Conservation (phyloP, 2,888 invertebrate genomes). For the Ctena decussata region DNA sequence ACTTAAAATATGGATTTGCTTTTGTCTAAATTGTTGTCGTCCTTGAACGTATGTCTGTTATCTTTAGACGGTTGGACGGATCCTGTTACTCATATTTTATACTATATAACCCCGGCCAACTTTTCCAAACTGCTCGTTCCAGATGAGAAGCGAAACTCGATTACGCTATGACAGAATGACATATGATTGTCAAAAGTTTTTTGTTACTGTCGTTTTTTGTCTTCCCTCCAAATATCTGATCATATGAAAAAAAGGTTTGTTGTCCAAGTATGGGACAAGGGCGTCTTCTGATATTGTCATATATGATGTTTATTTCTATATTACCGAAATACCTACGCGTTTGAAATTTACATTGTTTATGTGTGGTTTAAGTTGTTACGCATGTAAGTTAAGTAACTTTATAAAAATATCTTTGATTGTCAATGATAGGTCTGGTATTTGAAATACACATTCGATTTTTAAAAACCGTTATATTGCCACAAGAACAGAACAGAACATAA, state of each 20-base stretch:
- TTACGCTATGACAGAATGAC: not conserved
- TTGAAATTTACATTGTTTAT: not conserved
- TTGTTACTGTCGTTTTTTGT: not conserved
- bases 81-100: no score
- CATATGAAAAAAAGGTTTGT: not conserved
- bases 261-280: not conserved
- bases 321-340: not conserved
- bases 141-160: not conserved
- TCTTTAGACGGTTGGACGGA: no score
- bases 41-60: no score
- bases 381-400: no score
- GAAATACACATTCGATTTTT: no score
- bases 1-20: no score
- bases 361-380: not conserved
- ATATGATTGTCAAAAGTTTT: not conserved
- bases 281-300: not conserved
- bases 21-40: no score
- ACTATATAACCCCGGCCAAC: no score
- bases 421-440: no score
- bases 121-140: not conserved
- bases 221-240: not conserved
- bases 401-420: no score
- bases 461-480: no score
- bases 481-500: no score
- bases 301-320: not conserved